phyloP scores from a whole-genome alignment of 2,797 vertebrate genomes.

The Borostomias antarcticus region DNA sequence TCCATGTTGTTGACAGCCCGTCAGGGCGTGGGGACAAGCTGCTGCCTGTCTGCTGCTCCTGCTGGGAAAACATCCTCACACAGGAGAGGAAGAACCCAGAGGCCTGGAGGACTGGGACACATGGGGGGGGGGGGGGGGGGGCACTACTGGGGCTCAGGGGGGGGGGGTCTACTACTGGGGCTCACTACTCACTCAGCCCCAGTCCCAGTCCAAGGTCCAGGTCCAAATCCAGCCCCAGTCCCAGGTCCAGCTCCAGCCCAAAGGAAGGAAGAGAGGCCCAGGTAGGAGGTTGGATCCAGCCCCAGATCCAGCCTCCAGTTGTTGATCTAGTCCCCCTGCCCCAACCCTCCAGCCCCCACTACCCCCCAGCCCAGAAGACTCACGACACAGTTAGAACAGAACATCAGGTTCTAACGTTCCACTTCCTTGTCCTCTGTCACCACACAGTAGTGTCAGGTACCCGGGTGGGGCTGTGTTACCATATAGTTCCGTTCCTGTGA shows the following conservation, averaged over 20 bases:
- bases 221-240: neutral
- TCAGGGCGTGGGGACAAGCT: constrained; percentile 1
- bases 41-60: constrained; percentile 1
- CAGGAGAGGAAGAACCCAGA: neutral
- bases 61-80: neutral
- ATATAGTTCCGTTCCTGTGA: neutral
- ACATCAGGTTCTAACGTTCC: too few species aligned
- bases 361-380: too few species aligned
- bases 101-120: neutral
- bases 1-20: constrained; percentile 5
- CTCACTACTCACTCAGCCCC: neutral
- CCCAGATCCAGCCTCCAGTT: too few species aligned
- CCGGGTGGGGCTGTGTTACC: too few species aligned
- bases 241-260: too few species aligned
- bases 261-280: too few species aligned
- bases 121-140: too few species aligned
- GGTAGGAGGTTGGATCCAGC: too few species aligned
- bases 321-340: too few species aligned
- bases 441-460: too few species aligned
- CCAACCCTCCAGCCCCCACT: too few species aligned
- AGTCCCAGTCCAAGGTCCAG: neutral
- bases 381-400: neutral
- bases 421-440: neutral
- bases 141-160: too few species aligned
- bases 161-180: neutral